A percentile compares a stretch with the other conserved stretches of the same genome.
These are phyloP conservation scores for Melolontha melolontha DNA, from an alignment of 2,888 invertebrate genomes.

Conservation along the genomic window DNA sequence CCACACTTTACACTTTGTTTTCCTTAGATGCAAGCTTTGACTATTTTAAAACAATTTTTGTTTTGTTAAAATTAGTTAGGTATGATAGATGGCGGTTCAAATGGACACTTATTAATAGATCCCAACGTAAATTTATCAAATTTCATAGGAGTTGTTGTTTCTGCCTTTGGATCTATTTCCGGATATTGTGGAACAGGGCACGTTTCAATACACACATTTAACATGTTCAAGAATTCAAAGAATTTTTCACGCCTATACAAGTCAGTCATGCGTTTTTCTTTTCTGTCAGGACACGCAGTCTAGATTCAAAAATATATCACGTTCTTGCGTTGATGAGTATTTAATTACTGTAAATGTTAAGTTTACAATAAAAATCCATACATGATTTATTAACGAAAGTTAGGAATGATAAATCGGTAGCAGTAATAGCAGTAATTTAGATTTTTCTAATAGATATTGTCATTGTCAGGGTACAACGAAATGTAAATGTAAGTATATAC, in stretches of 20 bases:
- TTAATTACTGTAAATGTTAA: constrained; percentile 17
- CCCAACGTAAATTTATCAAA: too few relatives aligned
- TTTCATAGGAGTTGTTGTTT: too few relatives aligned
- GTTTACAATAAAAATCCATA: neutral
- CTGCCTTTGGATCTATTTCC: constrained; percentile 11
- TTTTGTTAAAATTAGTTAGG: too few relatives aligned
- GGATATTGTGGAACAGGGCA: constrained; percentile 1
- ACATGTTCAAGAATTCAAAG: constrained; percentile 13
- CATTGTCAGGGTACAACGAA: too few relatives aligned
- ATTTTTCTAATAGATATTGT: too few relatives aligned
- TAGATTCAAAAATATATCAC: constrained; percentile 11
- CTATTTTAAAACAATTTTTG: too few relatives aligned
- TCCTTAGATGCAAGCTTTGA: too few relatives aligned
- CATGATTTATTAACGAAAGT: neutral
- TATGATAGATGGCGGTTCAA: too few relatives aligned
- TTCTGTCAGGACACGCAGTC: constrained; percentile 10
- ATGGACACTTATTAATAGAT: too few relatives aligned
- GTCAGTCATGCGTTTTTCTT: constrained; percentile 12
- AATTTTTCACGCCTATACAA: constrained; percentile 10
- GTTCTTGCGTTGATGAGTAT: constrained; percentile 6
- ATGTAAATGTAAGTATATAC: too few relatives aligned
- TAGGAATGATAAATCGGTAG: neutral
- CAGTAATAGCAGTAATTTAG: too few relatives aligned
- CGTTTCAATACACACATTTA: constrained; percentile 4
- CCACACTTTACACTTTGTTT: too few relatives aligned